Evolutionary conservation across 2,113 vertebrate genomes (phyloP).

Genomic region (Corydoras sp.): DNA sequence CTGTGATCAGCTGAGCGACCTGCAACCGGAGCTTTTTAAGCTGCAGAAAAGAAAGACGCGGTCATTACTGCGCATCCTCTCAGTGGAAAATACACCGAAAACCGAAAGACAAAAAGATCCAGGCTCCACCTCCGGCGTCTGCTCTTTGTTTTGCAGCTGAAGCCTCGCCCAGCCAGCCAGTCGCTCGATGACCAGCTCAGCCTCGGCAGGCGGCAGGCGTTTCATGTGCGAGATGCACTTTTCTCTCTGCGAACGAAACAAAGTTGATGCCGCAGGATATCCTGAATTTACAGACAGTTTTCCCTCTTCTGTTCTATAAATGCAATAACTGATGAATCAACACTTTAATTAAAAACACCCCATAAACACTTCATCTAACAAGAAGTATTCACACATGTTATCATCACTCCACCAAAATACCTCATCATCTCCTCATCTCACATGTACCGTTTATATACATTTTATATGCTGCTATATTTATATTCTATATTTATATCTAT

Average conservation of each 20-base stretch:
- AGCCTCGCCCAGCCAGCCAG: conserved; percentile 75
- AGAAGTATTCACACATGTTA: no score
- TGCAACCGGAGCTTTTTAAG: conserved; percentile 70
- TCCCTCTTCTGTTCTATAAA: no score
- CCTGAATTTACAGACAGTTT: not conserved
- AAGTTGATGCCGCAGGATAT: not conserved
- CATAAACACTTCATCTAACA: no score
- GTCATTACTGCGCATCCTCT: not conserved
- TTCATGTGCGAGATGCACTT: conserved; percentile 71
- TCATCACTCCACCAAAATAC: no score
- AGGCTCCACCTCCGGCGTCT: conserved; percentile 61
- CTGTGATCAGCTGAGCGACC: conserved; percentile 72
- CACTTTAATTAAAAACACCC: no score
- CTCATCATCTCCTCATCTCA: no score
- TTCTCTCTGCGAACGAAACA: conserved; percentile 64
- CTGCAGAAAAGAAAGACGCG: conserved; percentile 53
- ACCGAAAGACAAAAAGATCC: not conserved
- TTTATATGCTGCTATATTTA: no score
- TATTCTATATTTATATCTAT: no score
- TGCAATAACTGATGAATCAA: no score
- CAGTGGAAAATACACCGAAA: no score
- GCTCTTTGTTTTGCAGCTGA: conserved; percentile 69
- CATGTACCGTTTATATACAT: no score
- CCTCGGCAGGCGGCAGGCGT: conserved; percentile 66
- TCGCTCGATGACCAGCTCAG: conserved; percentile 73